Percentiles rank a stretch among this genome's conserved stretches.
Conservation (phyloP, 2,888 invertebrate species). For the Lasioglossum malachurum region DNA sequence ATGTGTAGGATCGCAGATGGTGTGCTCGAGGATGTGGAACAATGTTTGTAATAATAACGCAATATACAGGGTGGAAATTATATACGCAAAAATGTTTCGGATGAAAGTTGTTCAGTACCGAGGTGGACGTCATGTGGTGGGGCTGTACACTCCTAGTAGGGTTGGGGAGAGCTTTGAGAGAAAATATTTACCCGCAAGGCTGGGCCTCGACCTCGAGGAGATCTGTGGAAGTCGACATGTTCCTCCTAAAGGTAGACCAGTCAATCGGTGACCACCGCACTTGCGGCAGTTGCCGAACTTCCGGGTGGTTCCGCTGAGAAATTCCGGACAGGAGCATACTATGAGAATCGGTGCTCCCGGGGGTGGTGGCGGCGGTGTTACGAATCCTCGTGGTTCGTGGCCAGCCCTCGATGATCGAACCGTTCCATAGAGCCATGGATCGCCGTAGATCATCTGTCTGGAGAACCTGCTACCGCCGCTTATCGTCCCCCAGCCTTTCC, state of each 20-base stretch:
- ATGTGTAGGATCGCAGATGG: too few species aligned
- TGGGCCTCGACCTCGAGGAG: constrained; percentile 79
- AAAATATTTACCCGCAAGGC: constrained; percentile 79
- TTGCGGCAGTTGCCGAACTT: constrained; percentile 93
- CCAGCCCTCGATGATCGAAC: constrained; percentile 86
- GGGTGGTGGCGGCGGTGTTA: constrained; percentile 86
- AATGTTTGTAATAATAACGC: too few species aligned
- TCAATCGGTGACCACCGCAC: constrained; percentile 92
- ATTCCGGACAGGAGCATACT: constrained; percentile 93
- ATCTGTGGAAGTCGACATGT: constrained; percentile 84
- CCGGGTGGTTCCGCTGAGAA: constrained; percentile 91
- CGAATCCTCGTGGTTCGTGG: constrained; percentile 83
- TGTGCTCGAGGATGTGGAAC: too few species aligned
- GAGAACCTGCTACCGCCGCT: constrained; percentile 91
- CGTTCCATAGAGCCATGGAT: constrained; percentile 94
- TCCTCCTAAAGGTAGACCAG: constrained; percentile 90
- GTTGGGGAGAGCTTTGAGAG: background rate
- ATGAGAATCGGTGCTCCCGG: constrained; percentile 89
- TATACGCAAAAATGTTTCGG: too few species aligned
- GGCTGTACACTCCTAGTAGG: background rate
- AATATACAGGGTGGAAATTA: too few species aligned
- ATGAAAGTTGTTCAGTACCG: too few species aligned
- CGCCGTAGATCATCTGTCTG: constrained; percentile 89
- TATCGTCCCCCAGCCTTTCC: constrained; percentile 84
- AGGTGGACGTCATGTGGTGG: too few species aligned